Conservation (phyloP, 2,797 vertebrate genomes). For the Glossophaga mutica region DNA sequence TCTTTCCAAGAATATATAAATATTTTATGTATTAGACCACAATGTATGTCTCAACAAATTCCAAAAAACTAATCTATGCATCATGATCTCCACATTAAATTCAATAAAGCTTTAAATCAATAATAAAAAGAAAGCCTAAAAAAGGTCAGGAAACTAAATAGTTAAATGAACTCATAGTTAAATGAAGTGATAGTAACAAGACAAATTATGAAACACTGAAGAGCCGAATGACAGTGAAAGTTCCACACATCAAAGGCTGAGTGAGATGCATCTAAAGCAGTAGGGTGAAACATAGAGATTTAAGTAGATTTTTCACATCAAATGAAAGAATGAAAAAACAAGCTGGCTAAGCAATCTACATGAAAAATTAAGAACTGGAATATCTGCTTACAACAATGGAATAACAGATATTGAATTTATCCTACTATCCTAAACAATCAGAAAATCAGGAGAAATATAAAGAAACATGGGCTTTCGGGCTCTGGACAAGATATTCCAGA, state of each 20-base stretch:
- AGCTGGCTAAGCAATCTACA: background rate
- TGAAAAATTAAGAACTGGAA: background rate
- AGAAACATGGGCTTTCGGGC: background rate
- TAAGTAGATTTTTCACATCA: background rate
- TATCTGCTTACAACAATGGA: background rate
- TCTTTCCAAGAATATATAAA: background rate
- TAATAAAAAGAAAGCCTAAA: background rate
- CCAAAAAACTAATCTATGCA: background rate
- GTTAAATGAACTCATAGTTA: background rate
- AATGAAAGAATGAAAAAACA: background rate
- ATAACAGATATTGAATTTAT: background rate
- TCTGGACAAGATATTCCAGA: background rate
- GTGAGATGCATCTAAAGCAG: background rate
- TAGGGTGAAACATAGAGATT: background rate
- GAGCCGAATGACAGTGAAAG: background rate
- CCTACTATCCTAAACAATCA: background rate
- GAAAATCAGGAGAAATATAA: background rate
- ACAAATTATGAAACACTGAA: background rate
- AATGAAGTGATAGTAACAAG: background rate
- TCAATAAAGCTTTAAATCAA: background rate
- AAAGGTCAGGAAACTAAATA: background rate
- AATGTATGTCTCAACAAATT: background rate
- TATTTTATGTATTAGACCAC: background rate
- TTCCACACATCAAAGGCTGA: background rate
- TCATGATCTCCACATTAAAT: background rate